Evolutionary conservation across 2,113 vertebrate genomes (phyloP).

Genomic region (Trachemys scripta): DNA sequence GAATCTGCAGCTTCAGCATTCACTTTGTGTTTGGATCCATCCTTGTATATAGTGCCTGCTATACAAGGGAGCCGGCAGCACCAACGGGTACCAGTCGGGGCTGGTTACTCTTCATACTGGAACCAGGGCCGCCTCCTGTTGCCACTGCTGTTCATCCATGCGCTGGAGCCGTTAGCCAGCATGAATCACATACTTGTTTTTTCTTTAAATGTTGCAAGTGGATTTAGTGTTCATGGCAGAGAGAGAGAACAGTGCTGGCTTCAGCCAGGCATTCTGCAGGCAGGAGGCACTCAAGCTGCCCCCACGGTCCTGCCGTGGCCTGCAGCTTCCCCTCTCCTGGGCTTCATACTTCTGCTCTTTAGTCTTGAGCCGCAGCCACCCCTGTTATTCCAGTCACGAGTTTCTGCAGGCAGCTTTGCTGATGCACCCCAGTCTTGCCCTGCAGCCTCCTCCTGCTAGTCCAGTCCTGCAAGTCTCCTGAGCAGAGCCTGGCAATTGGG

Average conservation of each 20-base stretch:
- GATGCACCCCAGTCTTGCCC: neutral
- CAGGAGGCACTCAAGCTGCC: neutral
- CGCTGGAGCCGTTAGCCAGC: accelerated
- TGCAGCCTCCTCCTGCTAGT: neutral
- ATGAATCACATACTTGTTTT: accelerated
- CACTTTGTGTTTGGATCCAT: neutral
- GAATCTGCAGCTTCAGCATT: accelerated
- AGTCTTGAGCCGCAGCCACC: neutral
- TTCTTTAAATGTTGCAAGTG: neutral
- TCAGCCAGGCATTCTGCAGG: accelerated
- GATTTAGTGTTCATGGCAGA: accelerated
- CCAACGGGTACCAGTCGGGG: neutral
- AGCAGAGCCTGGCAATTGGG: neutral
- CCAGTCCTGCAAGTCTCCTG: neutral
- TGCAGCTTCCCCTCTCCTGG: neutral
- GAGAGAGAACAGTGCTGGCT: neutral
- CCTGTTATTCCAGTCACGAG: neutral
- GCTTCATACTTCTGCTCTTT: neutral
- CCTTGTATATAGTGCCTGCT: neutral
- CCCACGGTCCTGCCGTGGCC: neutral
- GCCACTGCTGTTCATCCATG: neutral
- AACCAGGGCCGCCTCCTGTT: neutral
- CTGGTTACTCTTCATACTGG: neutral
- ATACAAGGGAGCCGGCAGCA: neutral
- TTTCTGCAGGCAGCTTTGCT: neutral